Evolutionary conservation across 2,113 vertebrate genomes (phyloP).

Genomic region (Nycticryphes semicollaris): DNA sequence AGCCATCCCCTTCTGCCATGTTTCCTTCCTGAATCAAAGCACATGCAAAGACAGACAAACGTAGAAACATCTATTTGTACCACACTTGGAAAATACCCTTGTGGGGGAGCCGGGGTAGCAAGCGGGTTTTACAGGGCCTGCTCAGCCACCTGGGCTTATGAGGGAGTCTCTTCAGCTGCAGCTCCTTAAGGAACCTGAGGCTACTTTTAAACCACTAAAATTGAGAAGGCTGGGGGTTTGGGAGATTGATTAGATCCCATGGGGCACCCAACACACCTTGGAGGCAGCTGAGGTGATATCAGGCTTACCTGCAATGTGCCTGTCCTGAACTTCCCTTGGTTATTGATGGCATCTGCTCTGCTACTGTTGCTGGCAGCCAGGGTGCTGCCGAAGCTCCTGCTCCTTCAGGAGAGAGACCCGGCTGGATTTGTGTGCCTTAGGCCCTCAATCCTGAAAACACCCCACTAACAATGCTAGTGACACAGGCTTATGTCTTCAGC

Average conservation of each 20-base stretch:
- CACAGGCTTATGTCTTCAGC: not conserved
- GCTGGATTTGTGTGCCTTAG: not conserved
- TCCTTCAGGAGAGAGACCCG: not conserved
- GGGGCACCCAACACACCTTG: not conserved
- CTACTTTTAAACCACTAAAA: not conserved
- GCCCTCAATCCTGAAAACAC: not conserved
- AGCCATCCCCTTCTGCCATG: not conserved
- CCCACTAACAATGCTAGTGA: no score
- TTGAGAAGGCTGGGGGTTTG: not conserved
- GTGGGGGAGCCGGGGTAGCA: not conserved
- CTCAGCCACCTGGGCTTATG: not conserved
- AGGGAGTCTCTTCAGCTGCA: not conserved
- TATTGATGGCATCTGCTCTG: not conserved
- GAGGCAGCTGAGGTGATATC: not conserved
- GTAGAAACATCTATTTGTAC: not conserved
- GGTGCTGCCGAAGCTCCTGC: not conserved
- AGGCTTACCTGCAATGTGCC: not conserved
- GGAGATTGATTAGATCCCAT: not conserved
- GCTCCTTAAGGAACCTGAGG: not conserved
- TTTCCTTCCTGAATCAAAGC: not conserved
- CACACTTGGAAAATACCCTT: not conserved
- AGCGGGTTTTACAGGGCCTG: not conserved
- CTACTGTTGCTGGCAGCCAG: not conserved
- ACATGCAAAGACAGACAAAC: not conserved
- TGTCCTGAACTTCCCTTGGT: not conserved